phyloP scores from a whole-genome alignment of 2,113 vertebrate genomes.

The Panthera leo region DNA sequence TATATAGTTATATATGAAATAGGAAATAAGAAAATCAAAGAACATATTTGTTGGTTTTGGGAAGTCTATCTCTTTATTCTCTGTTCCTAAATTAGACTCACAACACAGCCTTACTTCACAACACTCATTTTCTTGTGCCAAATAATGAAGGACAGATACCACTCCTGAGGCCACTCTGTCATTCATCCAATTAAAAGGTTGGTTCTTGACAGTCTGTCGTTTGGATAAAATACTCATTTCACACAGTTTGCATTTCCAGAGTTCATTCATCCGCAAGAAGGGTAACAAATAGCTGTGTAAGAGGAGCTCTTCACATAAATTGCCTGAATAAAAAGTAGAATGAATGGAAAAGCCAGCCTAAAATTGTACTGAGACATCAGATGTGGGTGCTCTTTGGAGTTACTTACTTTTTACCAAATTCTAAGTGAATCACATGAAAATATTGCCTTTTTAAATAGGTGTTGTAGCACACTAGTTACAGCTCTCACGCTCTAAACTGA shows the following conservation, averaged over 20 bases:
- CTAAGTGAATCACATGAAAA: neutral
- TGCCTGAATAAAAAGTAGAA: neutral
- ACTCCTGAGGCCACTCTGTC: neutral
- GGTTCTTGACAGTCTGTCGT: neutral
- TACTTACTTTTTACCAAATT: neutral
- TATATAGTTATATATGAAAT: neutral
- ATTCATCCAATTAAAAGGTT: neutral
- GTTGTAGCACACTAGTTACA: neutral
- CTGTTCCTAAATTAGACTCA: neutral
- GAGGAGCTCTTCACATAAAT: neutral
- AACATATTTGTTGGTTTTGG: neutral
- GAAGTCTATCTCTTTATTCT: neutral
- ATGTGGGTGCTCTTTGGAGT: neutral
- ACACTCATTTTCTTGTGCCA: neutral
- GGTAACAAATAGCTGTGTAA: neutral
- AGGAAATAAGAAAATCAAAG: conserved; percentile 12
- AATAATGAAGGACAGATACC: conserved; percentile 12
- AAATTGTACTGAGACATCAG: neutral
- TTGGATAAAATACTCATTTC: conserved; percentile 44
- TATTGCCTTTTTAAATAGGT: neutral
- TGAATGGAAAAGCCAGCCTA: conserved; percentile 1
- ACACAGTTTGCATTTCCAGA: conserved; percentile 22
- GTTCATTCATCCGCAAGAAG: neutral
- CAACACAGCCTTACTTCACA: neutral
- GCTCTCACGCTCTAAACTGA: neutral